Evolutionary conservation across 1,140 invertebrate genomes (phyloP), one percentile per base, ranked within the genome.

Genomic region (Microplitis demolitor): DNA sequence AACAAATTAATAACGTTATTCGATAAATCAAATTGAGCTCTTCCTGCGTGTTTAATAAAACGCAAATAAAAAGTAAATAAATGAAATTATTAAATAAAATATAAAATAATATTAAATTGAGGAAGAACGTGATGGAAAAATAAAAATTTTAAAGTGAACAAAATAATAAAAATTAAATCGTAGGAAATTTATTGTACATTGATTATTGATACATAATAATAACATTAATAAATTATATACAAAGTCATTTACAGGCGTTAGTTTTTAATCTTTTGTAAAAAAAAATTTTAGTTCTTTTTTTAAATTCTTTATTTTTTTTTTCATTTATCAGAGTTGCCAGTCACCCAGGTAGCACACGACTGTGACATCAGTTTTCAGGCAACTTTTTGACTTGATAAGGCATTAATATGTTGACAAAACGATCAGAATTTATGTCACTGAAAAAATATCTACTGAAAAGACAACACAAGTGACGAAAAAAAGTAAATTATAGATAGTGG

Each of bases 171-270:
- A 66, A 60, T 73, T 72, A 79, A 80, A 81, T 80, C 78, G 82
- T 87, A 86, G 84, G 80, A 78, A 80, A 82, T 87, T 79, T 85
- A 86, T 86, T 87, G 85, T 87, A 87, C 82, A 87, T 87, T 86
- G 81, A 84, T 86, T 86, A 86, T 85, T 86, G 84, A 86, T 85
- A 87, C 82, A 83, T 83, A 85, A 83, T 83, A 80, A 83, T 83
- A 76, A 84, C 83, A 87, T 82, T 82, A 83, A 87, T 87, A 86
- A 87, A 87, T 87, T 87, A 85, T 86, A 86, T 87, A 87, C 82
- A 86, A 86, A 85, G 80, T 86, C 82, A 84, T 78, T 76, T 69
- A 71, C 56, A 76, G 73, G 69, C 63, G 60, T 76, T 74, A 58
- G 66, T 82, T 54, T 9, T 54, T 54, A 54, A 4, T 54, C 4